Conservation (phyloP, 2,888 invertebrate genomes). For the Galerucella calmariensis region DNA sequence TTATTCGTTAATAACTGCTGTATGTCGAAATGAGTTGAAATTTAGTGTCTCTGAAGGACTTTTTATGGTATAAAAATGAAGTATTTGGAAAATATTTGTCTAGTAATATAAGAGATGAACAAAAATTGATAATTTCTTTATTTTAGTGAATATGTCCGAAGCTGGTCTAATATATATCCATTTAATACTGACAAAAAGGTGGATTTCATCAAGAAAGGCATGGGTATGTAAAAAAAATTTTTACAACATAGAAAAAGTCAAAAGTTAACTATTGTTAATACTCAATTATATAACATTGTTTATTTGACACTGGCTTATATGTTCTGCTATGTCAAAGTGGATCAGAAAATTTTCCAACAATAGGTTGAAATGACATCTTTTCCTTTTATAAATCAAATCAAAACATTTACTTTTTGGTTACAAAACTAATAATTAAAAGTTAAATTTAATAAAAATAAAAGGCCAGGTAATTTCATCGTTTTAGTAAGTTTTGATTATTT, state of each 20-base stretch:
- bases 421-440: no score
- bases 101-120: not conserved
- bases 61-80: no score
- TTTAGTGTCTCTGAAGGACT: slow-evolving; percentile 15
- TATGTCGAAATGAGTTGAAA: not conserved
- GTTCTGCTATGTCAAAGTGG: not conserved
- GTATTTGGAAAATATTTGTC: no score
- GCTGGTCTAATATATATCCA: slow-evolving; percentile 76
- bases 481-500: no score
- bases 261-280: not conserved
- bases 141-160: slow-evolving; percentile 81
- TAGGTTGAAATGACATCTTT: no score
- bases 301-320: not conserved
- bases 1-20: not conserved
- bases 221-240: slow-evolving; percentile 70
- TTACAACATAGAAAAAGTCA: not conserved
- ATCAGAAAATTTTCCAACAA: not conserved
- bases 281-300: not conserved
- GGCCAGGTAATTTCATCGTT: no score
- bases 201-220: slow-evolving; percentile 85
- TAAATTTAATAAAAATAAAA: no score
- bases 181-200: slow-evolving; percentile 82
- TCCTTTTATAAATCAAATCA: no score
- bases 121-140: not conserved
- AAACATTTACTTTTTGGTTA: no score